Percentiles rank a stretch among this genome's conserved stretches.
Evolutionary conservation across 2,888 invertebrate genomes (phyloP).

Genomic region (Scaptomyza cyrtandrae): DNA sequence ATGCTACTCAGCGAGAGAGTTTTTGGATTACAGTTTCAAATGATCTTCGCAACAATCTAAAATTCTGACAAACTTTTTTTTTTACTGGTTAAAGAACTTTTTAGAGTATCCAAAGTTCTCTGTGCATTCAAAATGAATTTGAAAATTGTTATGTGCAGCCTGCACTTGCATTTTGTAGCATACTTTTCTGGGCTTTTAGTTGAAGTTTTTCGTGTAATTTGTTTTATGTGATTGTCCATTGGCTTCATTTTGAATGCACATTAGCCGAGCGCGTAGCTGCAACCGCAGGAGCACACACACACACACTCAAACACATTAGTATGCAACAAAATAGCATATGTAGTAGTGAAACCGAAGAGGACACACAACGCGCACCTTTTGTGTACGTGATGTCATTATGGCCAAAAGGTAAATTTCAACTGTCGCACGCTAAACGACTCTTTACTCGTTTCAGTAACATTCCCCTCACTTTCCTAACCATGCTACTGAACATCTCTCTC

Average conservation of each 20-base stretch:
- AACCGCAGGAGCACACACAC: slow-evolving; percentile 51
- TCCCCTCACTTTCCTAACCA: no score
- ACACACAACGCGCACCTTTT: slow-evolving; percentile 70
- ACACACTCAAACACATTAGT: slow-evolving; percentile 36
- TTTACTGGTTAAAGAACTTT: background rate
- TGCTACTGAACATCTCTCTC: no score
- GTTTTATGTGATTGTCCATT: slow-evolving; percentile 78
- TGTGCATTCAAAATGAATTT: background rate
- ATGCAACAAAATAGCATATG: slow-evolving; percentile 74
- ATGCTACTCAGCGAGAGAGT: background rate
- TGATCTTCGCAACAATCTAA: background rate
- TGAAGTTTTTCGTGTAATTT: slow-evolving; percentile 75
- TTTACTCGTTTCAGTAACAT: slow-evolving; percentile 31
- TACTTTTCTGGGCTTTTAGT: slow-evolving; percentile 71
- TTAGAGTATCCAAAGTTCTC: slow-evolving; percentile 19
- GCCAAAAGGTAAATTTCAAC: slow-evolving; percentile 80
- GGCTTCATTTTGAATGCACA: slow-evolving; percentile 74
- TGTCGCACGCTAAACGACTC: slow-evolving; percentile 77
- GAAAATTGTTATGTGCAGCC: slow-evolving; percentile 35
- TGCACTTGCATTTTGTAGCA: slow-evolving; percentile 71
- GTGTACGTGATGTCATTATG: slow-evolving; percentile 80
- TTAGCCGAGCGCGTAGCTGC: slow-evolving; percentile 60
- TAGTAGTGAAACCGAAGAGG: slow-evolving; percentile 48
- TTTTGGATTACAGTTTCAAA: no score
- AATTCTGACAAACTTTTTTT: background rate